These are phyloP conservation scores for Dicyrtomina minuta DNA, from an alignment of 2,888 invertebrate genomes.

Conservation along the genomic window DNA sequence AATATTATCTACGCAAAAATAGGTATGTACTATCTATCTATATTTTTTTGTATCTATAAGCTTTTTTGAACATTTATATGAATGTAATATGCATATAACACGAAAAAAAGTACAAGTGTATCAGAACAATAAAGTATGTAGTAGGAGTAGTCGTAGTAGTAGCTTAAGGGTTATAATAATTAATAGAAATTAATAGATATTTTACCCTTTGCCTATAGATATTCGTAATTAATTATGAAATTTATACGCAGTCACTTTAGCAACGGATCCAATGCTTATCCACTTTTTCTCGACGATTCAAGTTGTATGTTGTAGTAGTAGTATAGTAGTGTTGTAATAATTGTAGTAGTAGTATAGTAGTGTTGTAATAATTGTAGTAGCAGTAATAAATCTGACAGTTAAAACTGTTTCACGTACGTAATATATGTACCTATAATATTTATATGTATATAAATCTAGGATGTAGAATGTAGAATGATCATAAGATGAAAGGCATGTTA, in stretches of 20 bases:
- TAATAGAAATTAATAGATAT: too few relatives aligned
- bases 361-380: not conserved
- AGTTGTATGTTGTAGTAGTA: too few relatives aligned
- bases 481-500: constrained; percentile 56
- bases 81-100: constrained; percentile 1
- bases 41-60: not conserved
- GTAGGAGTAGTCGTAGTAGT: too few relatives aligned
- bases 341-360: constrained; percentile 4
- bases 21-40: constrained; percentile 1
- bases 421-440: constrained; percentile 14
- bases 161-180: too few relatives aligned
- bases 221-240: constrained; percentile 1
- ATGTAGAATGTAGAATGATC: constrained; percentile 24
- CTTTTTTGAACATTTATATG: not conserved
- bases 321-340: too few relatives aligned
- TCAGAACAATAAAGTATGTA: not conserved
- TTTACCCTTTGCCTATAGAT: constrained; percentile 6
- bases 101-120: constrained; percentile 9
- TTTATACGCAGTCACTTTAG: constrained; percentile 21
- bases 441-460: constrained; percentile 20
- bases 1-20: not conserved
- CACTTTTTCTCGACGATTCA: constrained; percentile 16
- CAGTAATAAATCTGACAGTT: constrained; percentile 30
- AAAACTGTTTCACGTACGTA: constrained; percentile 26
- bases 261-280: constrained; percentile 18